A percentile compares a stretch with the other conserved stretches of the same genome.
These are phyloP conservation scores for Andricus quercusramuli DNA, from an alignment of 2,888 invertebrate species.

Conservation along the genomic window DNA sequence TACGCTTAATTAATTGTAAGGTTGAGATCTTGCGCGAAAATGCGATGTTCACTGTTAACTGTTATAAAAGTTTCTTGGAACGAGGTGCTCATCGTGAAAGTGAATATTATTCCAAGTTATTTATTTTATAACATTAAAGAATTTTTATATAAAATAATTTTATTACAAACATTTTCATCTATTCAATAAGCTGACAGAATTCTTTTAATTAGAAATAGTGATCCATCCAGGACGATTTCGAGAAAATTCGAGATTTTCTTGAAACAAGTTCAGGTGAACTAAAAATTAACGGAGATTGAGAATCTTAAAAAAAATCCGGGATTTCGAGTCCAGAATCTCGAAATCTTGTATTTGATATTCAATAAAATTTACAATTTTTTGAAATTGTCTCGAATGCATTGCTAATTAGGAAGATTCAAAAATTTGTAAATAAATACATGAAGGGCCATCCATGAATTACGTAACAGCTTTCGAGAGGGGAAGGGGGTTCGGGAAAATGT, in stretches of 20 bases:
- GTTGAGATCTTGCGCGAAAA: slow-evolving; percentile 13
- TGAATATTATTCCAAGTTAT: not conserved
- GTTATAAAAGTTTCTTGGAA: slow-evolving; percentile 50
- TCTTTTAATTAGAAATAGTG: not conserved
- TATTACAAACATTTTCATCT: not conserved
- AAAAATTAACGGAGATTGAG: too few species aligned
- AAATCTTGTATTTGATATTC: too few species aligned
- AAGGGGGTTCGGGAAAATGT: too few species aligned
- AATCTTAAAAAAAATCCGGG: too few species aligned
- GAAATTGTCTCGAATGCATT: too few species aligned
- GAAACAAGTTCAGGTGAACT: too few species aligned
- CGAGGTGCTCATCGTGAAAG: not conserved
- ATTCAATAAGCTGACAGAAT: not conserved
- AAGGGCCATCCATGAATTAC: not conserved
- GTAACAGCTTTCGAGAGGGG: too few species aligned
- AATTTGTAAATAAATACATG: not conserved
- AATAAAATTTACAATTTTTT: too few species aligned
- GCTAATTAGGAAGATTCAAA: not conserved
- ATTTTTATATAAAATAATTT: not conserved
- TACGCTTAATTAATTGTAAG: slow-evolving; percentile 26
- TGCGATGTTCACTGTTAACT: slow-evolving; percentile 59
- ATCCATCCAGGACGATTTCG: too few species aligned
- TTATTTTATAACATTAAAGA: not conserved
- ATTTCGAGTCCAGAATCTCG: too few species aligned
- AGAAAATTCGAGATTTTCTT: too few species aligned